Base-by-base conservation (phyloP, 2,797 vertebrate genomes). In the Myiotriccus ornatus region DNA sequence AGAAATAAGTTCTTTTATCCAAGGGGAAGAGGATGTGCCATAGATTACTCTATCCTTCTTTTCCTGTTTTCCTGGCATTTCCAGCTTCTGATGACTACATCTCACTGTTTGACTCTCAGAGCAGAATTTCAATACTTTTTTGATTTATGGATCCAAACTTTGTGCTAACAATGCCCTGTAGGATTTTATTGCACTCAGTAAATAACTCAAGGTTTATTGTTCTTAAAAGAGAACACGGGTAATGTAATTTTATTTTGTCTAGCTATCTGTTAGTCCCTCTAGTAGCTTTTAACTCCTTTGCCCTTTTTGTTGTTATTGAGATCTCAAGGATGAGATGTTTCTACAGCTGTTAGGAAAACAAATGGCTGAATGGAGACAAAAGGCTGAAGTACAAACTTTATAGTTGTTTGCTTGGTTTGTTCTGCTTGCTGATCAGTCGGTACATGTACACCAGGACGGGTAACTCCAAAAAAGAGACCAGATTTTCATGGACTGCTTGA, bases 141-240 rank as follows among this genome's bases (percentile, higher is more conserved):
- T 91, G 77, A 93, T 91, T 89, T 93, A 88, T 65, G 44, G 74
- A 82, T 89, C 83, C 69, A 91, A 76, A 93, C 88, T 91, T 88
- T 1, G 3, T 63, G 83, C 63, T 94, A 90, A 93, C 83, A 90
- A 64, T 69, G 64, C 60, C 74, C 64, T 85, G 56, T 32, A 60
- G 76, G 70, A 46, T 74, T 86, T 94, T 90, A 90, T 53, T 94
- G 70, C 7, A 11, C 56, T 84, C 70, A 56, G 47, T 94, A 90
- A 91, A 82, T 86, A 91, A 94, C 67, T 76, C 20, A 5, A 87
- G 59, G 57, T 84, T 91, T 93, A 90, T 86, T 87, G 57, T 43
- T 86, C 63, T 88, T 93, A 76, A 91, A 91, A 86, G 62, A 90
- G 82, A 91, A 86, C 46, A 75, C 34, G 44, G 32, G 35, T 73